A percentile compares a stretch with the other conserved stretches of the same genome.
Conservation (phyloP, 2,797 vertebrate genomes). For the Enteromius radiatus region DNA sequence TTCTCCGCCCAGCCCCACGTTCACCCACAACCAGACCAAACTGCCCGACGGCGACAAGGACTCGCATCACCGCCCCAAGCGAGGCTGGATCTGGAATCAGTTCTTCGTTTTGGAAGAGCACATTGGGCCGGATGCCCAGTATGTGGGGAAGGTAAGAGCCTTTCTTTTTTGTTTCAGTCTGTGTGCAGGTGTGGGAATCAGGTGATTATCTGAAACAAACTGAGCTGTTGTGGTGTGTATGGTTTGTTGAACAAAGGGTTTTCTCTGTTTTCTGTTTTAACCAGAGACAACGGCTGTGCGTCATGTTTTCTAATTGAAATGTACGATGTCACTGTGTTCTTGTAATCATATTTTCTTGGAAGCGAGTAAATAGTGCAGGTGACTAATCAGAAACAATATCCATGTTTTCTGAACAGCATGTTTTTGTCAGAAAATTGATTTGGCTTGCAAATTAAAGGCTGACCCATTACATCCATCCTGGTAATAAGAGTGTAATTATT, state of each 20-base stretch:
- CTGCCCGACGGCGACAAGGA: conserved; percentile 84
- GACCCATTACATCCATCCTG: conserved; percentile 28
- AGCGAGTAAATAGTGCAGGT: conserved; percentile 23
- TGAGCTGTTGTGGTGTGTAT: not conserved
- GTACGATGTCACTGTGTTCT: not conserved
- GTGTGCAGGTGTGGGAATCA: not conserved
- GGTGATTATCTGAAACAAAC: conserved; percentile 16
- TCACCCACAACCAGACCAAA: conserved; percentile 85
- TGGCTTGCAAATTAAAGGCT: conserved; percentile 28
- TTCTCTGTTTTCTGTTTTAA: not conserved
- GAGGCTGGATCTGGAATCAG: conserved; percentile 96
- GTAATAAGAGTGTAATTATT: conserved; percentile 50
- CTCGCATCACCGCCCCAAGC: conserved; percentile 87
- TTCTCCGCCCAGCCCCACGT: conserved; percentile 68
- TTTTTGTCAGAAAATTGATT: conserved; percentile 35
- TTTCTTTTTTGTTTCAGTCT: conserved; percentile 15
- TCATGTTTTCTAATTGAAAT: conserved; percentile 30
- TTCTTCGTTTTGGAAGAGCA: conserved; percentile 98
- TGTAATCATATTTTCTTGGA: conserved; percentile 42
- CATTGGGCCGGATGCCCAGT: conserved; percentile 90
- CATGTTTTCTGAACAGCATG: conserved; percentile 23
- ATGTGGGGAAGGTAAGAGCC: conserved; percentile 89
- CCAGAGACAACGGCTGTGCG: conserved; percentile 3
- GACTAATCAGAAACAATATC: conserved; percentile 18
- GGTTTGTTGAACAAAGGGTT: conserved; percentile 6